Evolutionary conservation across 2,888 invertebrate species (phyloP), one percentile per base, ranked within the genome.

Genomic region (Argyra leucocephala): DNA sequence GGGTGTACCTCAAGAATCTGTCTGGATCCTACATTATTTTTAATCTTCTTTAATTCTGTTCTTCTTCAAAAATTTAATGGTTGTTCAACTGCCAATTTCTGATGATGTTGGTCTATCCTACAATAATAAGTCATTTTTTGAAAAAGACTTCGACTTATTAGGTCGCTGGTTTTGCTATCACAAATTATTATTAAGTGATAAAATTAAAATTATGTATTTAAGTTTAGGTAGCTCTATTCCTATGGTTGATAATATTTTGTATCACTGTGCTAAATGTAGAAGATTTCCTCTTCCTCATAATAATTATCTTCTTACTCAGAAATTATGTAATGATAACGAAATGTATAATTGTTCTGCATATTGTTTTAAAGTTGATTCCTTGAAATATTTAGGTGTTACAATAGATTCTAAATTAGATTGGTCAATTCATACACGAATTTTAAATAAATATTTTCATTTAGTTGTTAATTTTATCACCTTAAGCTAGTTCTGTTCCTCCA

Each of bases 171-270:
- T 63, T 57, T 58, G 31, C 21, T 26, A 15, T 22, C 63, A 63
- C 9, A 58, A 63, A 31, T 21, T 58, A 10, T 21, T 58, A 58
- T 21, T 63, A 31, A 63, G 26, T 15, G 22, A 26, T 22, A 58
- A 63, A 58, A 63, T 24, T 21, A 63, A 63, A 63, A 12, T 63
- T n/a, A 63, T 63, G 58, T 63, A 21, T 31, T 63, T 63, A 12
- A 63, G 6, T 10, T 18, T 58, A 26, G 15, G 21, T 21, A 57
- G 15, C 3, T 26, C 22, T 23, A 24, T n/a, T 18, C 22, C 58
- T n/a, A 18, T 26, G 57, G 31, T 26, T 23, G 48, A n/a, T 7
- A 48, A 63, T 15, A 1, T 63, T 2, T 9, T 4, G 18, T 63
- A 24, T 24, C 63, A 63, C 31, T 9, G 21, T 21, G 26, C 57